phyloP scores from a whole-genome alignment of 2,888 invertebrate species.

The Anticlea derivata region DNA sequence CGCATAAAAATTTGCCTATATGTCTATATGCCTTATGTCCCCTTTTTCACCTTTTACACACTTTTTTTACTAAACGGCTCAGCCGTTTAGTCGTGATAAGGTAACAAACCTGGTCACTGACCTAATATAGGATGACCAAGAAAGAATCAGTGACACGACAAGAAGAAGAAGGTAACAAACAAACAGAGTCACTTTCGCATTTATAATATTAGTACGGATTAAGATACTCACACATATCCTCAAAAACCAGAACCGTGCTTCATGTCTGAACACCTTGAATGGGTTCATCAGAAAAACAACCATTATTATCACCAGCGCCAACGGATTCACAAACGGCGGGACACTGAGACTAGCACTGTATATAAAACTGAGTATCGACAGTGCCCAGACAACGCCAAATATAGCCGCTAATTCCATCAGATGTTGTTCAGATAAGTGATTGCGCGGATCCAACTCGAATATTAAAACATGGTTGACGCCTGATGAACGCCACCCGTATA shows the following conservation, averaged over 20 bases:
- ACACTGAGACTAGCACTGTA: slow-evolving; percentile 91
- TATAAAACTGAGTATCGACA: slow-evolving; percentile 93
- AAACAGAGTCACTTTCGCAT: too few species aligned
- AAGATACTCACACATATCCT: slow-evolving; percentile 89
- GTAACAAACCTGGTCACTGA: too few species aligned
- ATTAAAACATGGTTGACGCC: slow-evolving; percentile 99
- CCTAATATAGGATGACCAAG: too few species aligned
- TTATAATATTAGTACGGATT: too few species aligned
- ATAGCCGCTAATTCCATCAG: slow-evolving; percentile 97
- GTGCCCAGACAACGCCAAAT: slow-evolving; percentile 97
- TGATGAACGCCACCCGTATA: slow-evolving; percentile 98
- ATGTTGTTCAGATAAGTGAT: slow-evolving; percentile 96
- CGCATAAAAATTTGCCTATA: too few species aligned
- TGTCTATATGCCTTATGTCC: too few species aligned
- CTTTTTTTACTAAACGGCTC: too few species aligned
- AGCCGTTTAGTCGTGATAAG: too few species aligned
- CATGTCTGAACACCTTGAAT: slow-evolving; percentile 94
- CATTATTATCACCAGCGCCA: slow-evolving; percentile 92
- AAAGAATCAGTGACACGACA: too few species aligned
- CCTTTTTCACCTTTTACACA: too few species aligned
- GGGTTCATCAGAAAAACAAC: slow-evolving; percentile 95
- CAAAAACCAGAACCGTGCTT: slow-evolving; percentile 97
- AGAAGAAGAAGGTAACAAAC: too few species aligned
- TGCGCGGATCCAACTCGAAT: slow-evolving; percentile 97
- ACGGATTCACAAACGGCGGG: slow-evolving; percentile 96